phyloP scores from a whole-genome alignment of 2,113 vertebrate species.

The Calidris pygmaea region DNA sequence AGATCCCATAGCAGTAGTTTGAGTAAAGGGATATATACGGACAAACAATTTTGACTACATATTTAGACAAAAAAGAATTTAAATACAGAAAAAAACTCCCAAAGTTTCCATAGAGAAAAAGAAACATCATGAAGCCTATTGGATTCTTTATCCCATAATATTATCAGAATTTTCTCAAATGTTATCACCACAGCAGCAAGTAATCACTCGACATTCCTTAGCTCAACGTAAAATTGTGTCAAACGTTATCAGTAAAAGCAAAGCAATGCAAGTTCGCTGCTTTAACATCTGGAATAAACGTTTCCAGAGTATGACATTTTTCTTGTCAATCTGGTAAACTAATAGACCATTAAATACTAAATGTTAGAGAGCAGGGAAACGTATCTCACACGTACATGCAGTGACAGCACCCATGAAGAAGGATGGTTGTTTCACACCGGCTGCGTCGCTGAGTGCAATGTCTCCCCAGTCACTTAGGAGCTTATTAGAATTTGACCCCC shows the following conservation, averaged over 20 bases:
- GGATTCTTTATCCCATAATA: not conserved
- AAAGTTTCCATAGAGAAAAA: not conserved
- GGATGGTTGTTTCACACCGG: not conserved
- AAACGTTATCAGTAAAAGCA: not conserved
- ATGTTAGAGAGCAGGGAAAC: not conserved
- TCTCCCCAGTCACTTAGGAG: not conserved
- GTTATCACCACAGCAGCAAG: not conserved
- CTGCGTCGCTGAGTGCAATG: rapidly evolving
- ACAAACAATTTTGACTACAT: not conserved
- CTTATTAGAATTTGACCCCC: not conserved
- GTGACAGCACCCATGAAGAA: not conserved
- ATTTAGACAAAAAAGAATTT: not conserved
- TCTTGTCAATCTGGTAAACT: not conserved
- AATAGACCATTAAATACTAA: not conserved
- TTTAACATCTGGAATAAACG: not conserved
- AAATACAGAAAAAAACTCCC: not conserved
- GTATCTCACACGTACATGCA: not conserved
- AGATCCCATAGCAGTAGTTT: not conserved
- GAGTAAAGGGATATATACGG: not conserved
- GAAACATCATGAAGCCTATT: not conserved
- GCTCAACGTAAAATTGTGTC: not conserved
- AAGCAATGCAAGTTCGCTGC: not conserved
- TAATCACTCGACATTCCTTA: not conserved
- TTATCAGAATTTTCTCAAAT: not conserved
- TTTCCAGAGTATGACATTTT: not conserved